phyloP scores from a whole-genome alignment of 2,113 vertebrate genomes.

The Ictalurus furcatus region DNA sequence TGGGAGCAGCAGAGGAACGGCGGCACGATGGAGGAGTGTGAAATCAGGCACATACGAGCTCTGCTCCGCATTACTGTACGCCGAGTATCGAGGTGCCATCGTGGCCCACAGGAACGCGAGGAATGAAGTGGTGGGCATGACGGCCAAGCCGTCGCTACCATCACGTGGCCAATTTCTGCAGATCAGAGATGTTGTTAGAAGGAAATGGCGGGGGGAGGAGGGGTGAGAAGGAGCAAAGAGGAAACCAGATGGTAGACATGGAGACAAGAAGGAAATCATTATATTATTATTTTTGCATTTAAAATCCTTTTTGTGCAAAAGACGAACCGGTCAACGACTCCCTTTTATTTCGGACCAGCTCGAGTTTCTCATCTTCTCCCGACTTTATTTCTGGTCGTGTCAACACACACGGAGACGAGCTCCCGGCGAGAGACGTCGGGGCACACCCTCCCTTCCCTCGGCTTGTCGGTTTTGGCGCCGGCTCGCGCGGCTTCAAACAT shows the following conservation, averaged over 20 bases:
- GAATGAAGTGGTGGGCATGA: slow-evolving; percentile 41
- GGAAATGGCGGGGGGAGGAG: background rate
- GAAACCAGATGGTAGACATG: slow-evolving; percentile 17
- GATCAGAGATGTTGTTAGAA: slow-evolving; percentile 22
- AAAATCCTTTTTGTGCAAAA: background rate
- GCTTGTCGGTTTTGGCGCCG: slow-evolving; percentile 45
- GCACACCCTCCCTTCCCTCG: slow-evolving; percentile 38
- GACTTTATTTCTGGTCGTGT: background rate
- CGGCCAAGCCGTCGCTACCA: slow-evolving; percentile 13
- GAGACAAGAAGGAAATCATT: slow-evolving; percentile 6
- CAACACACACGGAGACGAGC: background rate
- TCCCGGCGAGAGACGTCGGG: background rate
- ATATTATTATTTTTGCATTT: background rate
- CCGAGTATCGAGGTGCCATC: slow-evolving; percentile 29
- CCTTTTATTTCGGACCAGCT: background rate
- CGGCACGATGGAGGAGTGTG: background rate
- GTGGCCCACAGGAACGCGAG: slow-evolving; percentile 44
- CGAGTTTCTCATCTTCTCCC: background rate
- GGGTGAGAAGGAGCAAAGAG: background rate
- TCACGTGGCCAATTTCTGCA: slow-evolving; percentile 20
- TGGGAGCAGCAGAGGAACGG: background rate
- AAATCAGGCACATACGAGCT: slow-evolving; percentile 17
- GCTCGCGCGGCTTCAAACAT: slow-evolving; percentile 17
- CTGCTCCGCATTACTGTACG: slow-evolving; percentile 12
- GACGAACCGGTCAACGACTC: background rate